phyloP scores from a whole-genome alignment of 2,113 vertebrate genomes.

The Lontra canadensis region DNA sequence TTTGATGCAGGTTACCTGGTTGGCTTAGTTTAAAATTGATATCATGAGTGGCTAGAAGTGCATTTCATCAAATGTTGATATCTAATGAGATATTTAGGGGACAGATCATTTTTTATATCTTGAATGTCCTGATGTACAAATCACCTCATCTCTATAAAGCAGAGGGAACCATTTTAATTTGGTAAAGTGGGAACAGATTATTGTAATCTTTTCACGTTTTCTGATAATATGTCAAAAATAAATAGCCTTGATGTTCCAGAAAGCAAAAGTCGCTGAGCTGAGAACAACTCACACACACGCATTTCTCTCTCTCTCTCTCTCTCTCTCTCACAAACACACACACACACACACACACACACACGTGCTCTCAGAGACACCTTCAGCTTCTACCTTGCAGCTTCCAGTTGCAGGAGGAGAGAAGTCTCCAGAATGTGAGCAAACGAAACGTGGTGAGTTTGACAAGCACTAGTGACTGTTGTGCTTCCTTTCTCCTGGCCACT shows the following conservation, averaged over 20 bases:
- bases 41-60: slow-evolving; percentile 43
- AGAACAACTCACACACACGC: neutral
- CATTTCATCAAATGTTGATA: slow-evolving; percentile 59
- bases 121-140: slow-evolving; percentile 25
- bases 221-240: slow-evolving; percentile 52
- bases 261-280: slow-evolving; percentile 4
- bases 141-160: slow-evolving; percentile 37
- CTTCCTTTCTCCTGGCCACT: neutral
- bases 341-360: no score
- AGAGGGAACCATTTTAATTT: slow-evolving; percentile 59
- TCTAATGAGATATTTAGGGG: slow-evolving; percentile 59
- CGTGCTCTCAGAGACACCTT: neutral
- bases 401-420: slow-evolving; percentile 76
- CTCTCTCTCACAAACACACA: neutral
- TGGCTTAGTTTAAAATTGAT: slow-evolving; percentile 57
- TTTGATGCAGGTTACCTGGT: slow-evolving; percentile 49
- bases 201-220: slow-evolving; percentile 39
- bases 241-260: slow-evolving; percentile 20
- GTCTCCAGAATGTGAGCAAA: slow-evolving; percentile 80
- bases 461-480: slow-evolving; percentile 48
- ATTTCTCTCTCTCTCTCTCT: neutral
- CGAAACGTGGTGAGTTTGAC: slow-evolving; percentile 36
- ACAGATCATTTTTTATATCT: slow-evolving; percentile 43
- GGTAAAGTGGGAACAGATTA: slow-evolving; percentile 50
- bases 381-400: slow-evolving; percentile 76